These are phyloP conservation scores for Verasper variegatus DNA, from an alignment of 2,113 vertebrate species.

Conservation along the genomic window DNA sequence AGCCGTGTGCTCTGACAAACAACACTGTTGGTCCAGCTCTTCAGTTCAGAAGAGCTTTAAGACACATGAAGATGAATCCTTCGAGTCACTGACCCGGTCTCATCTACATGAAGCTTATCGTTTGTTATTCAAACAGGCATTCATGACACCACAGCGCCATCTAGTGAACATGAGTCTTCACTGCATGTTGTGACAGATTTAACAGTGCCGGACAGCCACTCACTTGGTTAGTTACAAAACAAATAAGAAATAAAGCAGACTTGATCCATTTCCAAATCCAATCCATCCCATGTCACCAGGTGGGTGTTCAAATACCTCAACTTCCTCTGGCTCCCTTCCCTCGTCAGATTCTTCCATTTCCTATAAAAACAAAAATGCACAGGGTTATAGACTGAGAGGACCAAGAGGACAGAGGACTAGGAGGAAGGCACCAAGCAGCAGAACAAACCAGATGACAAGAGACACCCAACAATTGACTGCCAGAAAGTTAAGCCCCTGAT, in stretches of 20 bases:
- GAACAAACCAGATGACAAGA: background rate
- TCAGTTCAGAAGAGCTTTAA: constrained; percentile 3
- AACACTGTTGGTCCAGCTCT: background rate
- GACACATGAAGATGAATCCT: background rate
- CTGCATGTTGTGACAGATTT: background rate
- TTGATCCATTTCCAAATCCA: background rate
- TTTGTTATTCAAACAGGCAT: background rate
- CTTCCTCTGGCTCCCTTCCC: constrained; percentile 92
- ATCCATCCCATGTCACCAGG: constrained; percentile 31
- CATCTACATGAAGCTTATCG: background rate
- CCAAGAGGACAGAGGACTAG: background rate
- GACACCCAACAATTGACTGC: background rate
- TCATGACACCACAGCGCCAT: constrained; percentile 58
- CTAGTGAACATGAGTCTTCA: constrained; percentile 52
- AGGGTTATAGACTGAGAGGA: constrained; percentile 48
- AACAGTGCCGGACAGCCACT: background rate
- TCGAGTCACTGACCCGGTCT: background rate
- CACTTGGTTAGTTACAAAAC: constrained; percentile 37
- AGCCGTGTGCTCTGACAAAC: constrained; percentile 6
- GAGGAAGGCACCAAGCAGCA: background rate
- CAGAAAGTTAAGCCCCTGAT: background rate
- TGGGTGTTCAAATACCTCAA: constrained; percentile 89
- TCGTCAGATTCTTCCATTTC: constrained; percentile 98
- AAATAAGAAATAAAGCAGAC: constrained; percentile 11
- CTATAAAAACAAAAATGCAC: constrained; percentile 90